These are phyloP conservation scores for Ceratina japonica DNA, from an alignment of 1,140 invertebrate species.

Conservation along the genomic window DNA sequence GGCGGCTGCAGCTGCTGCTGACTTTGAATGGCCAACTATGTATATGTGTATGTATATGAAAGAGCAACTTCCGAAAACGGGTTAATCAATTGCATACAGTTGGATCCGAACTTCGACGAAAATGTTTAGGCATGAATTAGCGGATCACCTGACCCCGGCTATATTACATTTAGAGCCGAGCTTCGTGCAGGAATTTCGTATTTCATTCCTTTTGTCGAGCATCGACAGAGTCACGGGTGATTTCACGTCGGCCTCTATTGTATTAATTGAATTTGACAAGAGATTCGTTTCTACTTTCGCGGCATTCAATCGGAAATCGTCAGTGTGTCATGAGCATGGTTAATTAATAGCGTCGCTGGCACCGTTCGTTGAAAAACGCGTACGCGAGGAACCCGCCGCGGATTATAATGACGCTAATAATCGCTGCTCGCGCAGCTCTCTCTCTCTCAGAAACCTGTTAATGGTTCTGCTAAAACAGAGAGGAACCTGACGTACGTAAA, in stretches of 20 bases:
- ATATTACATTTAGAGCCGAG: not conserved
- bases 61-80: conserved; percentile 13
- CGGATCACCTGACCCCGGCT: not conserved
- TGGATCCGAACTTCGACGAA: not conserved
- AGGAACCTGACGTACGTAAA: conserved; percentile 12
- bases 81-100: not conserved
- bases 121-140: not conserved
- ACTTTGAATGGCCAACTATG: not conserved
- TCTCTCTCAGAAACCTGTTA: conserved; percentile 19
- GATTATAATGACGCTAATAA: conserved; percentile 18
- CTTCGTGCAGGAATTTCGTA: not conserved
- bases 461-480: conserved; percentile 8
- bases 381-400: not conserved
- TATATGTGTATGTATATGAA: not conserved
- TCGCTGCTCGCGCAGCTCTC: not conserved
- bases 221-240: not conserved
- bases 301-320: not conserved
- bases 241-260: not conserved
- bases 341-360: not conserved
- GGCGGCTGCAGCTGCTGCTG: conserved; percentile 5
- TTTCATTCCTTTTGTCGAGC: not conserved
- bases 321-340: too few species aligned
- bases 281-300: not conserved
- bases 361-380: not conserved
- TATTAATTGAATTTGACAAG: not conserved